phyloP scores from a whole-genome alignment of 2,797 vertebrate genomes.

The Lepilemur septentrionalis region DNA sequence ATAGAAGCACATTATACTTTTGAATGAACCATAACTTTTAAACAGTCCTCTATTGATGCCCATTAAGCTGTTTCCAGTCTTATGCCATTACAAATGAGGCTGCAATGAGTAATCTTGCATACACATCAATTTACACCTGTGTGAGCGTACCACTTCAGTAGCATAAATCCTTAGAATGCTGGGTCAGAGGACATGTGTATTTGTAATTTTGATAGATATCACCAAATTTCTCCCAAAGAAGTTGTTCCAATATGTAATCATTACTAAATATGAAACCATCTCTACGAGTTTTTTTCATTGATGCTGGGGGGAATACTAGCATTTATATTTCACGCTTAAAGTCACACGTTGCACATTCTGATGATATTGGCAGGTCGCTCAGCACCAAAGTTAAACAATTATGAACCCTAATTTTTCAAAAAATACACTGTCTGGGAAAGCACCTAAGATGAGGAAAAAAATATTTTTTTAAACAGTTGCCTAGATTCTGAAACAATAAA shows the following conservation, averaged over 20 bases:
- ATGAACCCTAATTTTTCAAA: neutral
- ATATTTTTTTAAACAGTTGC: neutral
- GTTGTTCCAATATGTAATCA: neutral
- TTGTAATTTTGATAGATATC: neutral
- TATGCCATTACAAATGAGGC: neutral
- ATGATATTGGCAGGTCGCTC: neutral
- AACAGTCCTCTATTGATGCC: neutral
- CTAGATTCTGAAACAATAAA: neutral
- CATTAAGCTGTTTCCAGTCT: neutral
- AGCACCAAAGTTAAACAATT: neutral
- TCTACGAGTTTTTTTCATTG: neutral
- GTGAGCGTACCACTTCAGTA: neutral
- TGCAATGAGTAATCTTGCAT: neutral
- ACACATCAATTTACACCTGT: neutral
- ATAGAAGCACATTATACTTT: neutral
- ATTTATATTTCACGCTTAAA: neutral
- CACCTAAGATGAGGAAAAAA: neutral
- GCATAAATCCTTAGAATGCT: neutral
- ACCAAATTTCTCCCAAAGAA: neutral
- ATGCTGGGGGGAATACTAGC: neutral
- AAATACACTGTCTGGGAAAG: neutral
- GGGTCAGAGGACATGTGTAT: neutral
- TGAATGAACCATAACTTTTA: neutral
- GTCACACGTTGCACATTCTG: neutral
- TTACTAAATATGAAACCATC: neutral